Evolutionary conservation across 2,888 invertebrate species (phyloP), one percentile per base, ranked within the genome.

Genomic region (Dendrolimus houi): DNA sequence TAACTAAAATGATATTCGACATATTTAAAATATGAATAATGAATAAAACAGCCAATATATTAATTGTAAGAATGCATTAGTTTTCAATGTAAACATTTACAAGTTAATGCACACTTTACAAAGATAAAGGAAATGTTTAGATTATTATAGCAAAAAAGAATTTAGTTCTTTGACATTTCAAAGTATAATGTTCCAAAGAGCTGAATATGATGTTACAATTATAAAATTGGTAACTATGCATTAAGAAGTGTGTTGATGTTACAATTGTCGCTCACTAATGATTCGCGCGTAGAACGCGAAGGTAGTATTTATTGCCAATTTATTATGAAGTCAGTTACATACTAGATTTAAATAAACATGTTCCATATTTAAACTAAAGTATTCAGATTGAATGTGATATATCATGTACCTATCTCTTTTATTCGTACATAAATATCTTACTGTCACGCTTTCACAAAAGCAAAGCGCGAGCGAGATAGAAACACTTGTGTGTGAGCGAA

Each of bases 191-290:
- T 58, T 54, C n/a, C 58, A 55, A 55, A 58, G 58, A 58, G 58
- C 55, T 52, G 53, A 60, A 54, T 29, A 29, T 29, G 29, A 3
- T 57, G 55, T 53, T 56, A 57, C 42, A 56, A 55, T 53, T 56
- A 57, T 29, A 56, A 59, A 59, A 59, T 59, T 60, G 59, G 56
- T 58, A 54, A 58, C 62, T 62, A 59, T 14, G 57, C 53, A 55
- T 42, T 54, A 58, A 58, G 59, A 57, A 52, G 54, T 47, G 47
- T 47, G 47, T 47, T 47, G 12, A 47, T 8, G 47, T 47, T 47
- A 47, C 17, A 54, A 40, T 17, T 12, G 47, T 47, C 47, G 47
- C 47, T 47, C 47, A 47, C 3, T 47, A 47, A 47, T n/a, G 53
- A 17, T 2, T 17, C 9, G 54, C 17, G 29, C 40, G 12, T 54